phyloP scores from a whole-genome alignment of 2,888 invertebrate species.

The Fragum whitleyi region DNA sequence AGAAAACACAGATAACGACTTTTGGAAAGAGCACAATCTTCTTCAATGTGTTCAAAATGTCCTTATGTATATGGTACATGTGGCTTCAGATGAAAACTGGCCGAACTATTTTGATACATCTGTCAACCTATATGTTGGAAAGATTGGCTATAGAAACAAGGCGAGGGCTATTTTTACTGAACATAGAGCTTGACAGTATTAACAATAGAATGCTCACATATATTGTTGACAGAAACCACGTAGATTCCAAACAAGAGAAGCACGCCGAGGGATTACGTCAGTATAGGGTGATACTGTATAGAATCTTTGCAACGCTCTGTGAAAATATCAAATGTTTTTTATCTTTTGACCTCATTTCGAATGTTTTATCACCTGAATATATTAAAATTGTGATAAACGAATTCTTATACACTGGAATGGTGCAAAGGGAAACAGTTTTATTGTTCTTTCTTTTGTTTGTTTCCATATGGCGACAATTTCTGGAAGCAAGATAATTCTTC shows the following conservation, averaged over 20 bases:
- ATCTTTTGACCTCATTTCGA: not conserved
- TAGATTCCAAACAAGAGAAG: not conserved
- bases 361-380: not conserved
- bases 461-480: not conserved
- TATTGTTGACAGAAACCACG: not conserved
- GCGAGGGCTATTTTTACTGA: not conserved
- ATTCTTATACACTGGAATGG: not conserved
- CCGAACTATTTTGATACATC: constrained; percentile 25
- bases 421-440: not conserved
- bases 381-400: not conserved
- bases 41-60: constrained; percentile 3
- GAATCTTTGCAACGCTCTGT: not conserved
- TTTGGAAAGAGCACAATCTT: constrained; percentile 22
- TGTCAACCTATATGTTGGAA: constrained; percentile 24
- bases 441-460: not conserved
- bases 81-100: constrained; percentile 1
- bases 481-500: not conserved
- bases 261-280: not conserved
- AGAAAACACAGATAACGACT: not conserved
- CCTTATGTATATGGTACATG: too few relatives aligned
- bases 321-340: too few relatives aligned
- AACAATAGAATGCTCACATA: not conserved
- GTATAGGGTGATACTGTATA: not conserved
- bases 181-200: not conserved
- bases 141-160: not conserved